Base-by-base conservation (phyloP, 2,797 vertebrate species). In the Melanotaenia nigrans region DNA sequence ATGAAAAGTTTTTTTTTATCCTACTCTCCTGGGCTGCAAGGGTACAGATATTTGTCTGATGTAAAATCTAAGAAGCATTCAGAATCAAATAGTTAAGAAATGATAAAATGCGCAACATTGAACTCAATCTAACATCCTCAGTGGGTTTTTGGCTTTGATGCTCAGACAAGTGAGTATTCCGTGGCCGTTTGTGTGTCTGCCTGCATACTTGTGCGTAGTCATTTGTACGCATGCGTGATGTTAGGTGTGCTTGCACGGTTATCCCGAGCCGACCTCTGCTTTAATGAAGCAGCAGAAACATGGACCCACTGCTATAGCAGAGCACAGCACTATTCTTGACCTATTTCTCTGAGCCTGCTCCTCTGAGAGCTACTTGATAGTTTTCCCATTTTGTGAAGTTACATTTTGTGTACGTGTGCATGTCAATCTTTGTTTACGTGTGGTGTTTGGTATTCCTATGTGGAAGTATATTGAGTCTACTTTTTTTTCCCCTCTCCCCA, bases 301-400 rank as follows among this genome's bases (percentile, higher is more conserved):
- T 74, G 51, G 65, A 77, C 61, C 69, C 63, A 49, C 65, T 79
- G 76, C 85, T 83, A 81, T 56, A 84, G 86, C 85, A 64, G 55
- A 85, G 83, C 73, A 30, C 70, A 81, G 82, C 86, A 86, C 83
- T 86, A 86, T 86, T 88, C 73, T 68, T 91, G 88, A 91, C 89
- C 90, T 80, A 89, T 79, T 91, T 91, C 82, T 85, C 82, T 45
- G 65, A 81, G 80, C 65, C 72, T 62, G 67, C 80, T 85, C 86
- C 84, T 87, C 70, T 13, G 78, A 87, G 83, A 83, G 68, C 77
- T 57, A 68, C 76, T 76, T 83, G 79, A 86, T 91, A 81, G 81
- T 87, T 88, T 87, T 86, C 64, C 74, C 32, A 76, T 86, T 89
- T 83, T 74, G 72, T 82, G 71, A 84, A 82, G 79, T 71, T 82